A percentile compares a stretch with the other conserved stretches of the same genome.
phyloP scores from a whole-genome alignment of 2,888 invertebrate species.

The Argynnis bischoffii region DNA sequence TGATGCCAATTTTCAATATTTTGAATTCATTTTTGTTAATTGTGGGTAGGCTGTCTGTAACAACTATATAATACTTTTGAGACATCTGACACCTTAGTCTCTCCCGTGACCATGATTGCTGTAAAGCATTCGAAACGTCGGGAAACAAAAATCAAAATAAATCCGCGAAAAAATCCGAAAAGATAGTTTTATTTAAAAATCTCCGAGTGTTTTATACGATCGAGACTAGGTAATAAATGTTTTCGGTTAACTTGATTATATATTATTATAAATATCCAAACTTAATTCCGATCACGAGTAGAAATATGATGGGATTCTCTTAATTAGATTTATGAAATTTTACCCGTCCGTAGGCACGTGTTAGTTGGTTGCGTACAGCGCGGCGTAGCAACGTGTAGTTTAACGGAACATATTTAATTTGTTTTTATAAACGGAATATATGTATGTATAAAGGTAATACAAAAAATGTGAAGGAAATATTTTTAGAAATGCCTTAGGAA shows the following conservation, averaged over 20 bases:
- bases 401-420: not conserved
- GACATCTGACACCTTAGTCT: too few relatives aligned
- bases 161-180: too few relatives aligned
- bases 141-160: too few relatives aligned
- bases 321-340: conserved; percentile 32
- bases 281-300: conserved; percentile 14
- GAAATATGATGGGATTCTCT: conserved; percentile 27
- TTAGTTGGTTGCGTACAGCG: not conserved
- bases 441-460: too few relatives aligned
- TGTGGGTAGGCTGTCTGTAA: too few relatives aligned
- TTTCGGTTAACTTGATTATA: conserved; percentile 9
- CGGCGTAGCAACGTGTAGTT: not conserved
- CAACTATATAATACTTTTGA: too few relatives aligned
- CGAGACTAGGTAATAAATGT: not conserved
- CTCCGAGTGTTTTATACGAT: not conserved
- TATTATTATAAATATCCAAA: not conserved
- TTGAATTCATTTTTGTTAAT: too few relatives aligned
- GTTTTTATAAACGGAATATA: not conserved
- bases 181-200: conserved; percentile 3
- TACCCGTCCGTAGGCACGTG: conserved; percentile 2
- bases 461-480: too few relatives aligned
- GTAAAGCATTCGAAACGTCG: too few relatives aligned
- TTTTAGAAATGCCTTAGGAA: too few relatives aligned
- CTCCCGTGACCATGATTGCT: too few relatives aligned
- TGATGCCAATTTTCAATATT: too few relatives aligned